Evolutionary conservation across 1,140 invertebrate genomes (phyloP), one percentile per base, ranked within the genome.

Genomic region (Heliothis subflexa): DNA sequence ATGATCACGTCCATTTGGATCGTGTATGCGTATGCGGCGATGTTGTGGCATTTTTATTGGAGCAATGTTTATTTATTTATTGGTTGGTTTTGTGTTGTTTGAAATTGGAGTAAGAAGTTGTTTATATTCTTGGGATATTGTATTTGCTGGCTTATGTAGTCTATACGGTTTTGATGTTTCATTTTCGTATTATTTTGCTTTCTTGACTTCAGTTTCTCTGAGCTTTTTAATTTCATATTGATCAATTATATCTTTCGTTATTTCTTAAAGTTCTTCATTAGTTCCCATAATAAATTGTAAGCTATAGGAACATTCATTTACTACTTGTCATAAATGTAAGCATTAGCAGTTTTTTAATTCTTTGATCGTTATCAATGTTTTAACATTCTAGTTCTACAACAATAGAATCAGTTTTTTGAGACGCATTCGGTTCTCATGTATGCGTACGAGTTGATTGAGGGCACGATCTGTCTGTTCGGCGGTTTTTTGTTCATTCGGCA

Each of bases 1-100:
- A 47, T 66, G 40, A 11, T 16, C 40, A 21, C 50, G 1, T 70
- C 50, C 66, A 52, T 70, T 52, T 70, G 13, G 13, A 70, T 28
- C 66, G 66, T 70, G 66, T 70, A 50, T 52, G 66, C 66, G 66
- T 70, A 52, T 70, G 66, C 66, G 66, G 45, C 66, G 66, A 28
- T 70, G 45, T 70, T 70, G 66, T 70, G 47, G 66, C 66, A 16
- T 70, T 70, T 70, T 70, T 70, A 70, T 70, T 70, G 66, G 66
- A 70, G 66, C 21, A 25, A 70, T 70, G 66, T 70, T 70, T 70
- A 70, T 70, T 70, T 70, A 70, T 70, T 52, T 70, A 70, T 70
- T 49, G 47, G 21, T 50, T 70, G 66, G 47, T 52, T 50, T 70
- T 70, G 66, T 70, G 66, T 28, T 70, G 47, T 70, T 70, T 70